A percentile compares a stretch with the other conserved stretches of the same genome.
Conservation (phyloP, 2,888 invertebrate species). For the Tenthredo notha region DNA sequence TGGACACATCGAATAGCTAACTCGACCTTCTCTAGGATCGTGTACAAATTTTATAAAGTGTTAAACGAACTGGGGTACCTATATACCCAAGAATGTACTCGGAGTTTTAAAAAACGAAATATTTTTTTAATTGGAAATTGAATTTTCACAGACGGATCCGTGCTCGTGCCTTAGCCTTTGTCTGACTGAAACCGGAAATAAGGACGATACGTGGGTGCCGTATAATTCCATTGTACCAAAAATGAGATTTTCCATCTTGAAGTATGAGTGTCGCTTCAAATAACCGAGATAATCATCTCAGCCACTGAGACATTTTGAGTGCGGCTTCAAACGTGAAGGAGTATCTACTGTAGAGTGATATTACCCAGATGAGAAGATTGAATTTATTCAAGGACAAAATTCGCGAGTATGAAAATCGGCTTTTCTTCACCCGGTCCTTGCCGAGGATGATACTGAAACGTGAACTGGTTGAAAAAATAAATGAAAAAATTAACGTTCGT, state of each 20-base stretch:
- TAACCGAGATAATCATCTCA: conserved; percentile 26
- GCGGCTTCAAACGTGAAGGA: conserved; percentile 23
- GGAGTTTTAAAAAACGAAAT: neutral
- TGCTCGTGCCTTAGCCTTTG: neutral
- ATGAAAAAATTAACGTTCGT: neutral
- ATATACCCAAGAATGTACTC: too few relatives aligned
- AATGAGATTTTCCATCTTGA: neutral
- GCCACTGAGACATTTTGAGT: neutral
- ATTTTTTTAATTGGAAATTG: neutral
- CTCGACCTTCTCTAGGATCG: neutral
- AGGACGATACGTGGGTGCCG: neutral
- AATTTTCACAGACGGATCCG: neutral
- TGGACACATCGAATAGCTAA: neutral
- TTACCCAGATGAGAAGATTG: conserved; percentile 6
- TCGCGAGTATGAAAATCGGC: neutral
- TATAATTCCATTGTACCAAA: conserved; percentile 5
- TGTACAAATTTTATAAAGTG: neutral
- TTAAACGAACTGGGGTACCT: neutral
- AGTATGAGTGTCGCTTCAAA: conserved; percentile 5
- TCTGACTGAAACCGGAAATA: neutral
- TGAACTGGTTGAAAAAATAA: neutral
- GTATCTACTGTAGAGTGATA: conserved; percentile 2
- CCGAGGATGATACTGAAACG: neutral
- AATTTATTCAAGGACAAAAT: conserved; percentile 4
- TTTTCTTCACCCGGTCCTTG: neutral